These are phyloP conservation scores for Hymenochirus boettgeri DNA, from an alignment of 2,113 vertebrate genomes.

Conservation along the genomic window DNA sequence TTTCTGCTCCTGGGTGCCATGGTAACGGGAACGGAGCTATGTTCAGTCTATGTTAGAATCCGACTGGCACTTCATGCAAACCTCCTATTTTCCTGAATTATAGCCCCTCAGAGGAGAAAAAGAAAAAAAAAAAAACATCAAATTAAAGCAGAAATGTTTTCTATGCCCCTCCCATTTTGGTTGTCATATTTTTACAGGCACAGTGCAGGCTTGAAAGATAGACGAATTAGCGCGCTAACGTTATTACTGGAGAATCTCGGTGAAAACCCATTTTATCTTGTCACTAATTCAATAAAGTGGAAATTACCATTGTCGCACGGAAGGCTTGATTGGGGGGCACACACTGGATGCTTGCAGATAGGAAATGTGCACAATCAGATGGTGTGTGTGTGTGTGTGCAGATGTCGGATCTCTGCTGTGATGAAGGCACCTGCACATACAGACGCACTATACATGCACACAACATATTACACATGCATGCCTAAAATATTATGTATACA, in stretches of 20 bases:
- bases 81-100: constrained; percentile 35
- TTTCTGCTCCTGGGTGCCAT: neutral
- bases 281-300: neutral
- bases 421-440: no score
- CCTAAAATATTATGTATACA: no score
- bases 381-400: no score
- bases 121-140: neutral
- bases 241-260: constrained; percentile 1
- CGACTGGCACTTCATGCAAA: constrained; percentile 37
- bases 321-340: no score
- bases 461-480: no score
- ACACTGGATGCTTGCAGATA: no score
- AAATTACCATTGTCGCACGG: neutral
- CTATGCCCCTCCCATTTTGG: constrained; percentile 24
- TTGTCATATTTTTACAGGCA: constrained; percentile 1
- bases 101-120: constrained; percentile 15
- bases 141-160: no score
- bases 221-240: constrained; percentile 4
- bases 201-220: neutral
- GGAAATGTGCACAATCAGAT: no score
- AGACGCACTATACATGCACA: no score
- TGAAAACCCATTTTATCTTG: neutral
- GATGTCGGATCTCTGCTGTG: no score
- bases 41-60: constrained; percentile 42
- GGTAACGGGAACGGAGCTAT: constrained; percentile 34